Evolutionary conservation across 2,113 vertebrate genomes (phyloP), one percentile per base, ranked within the genome.

Genomic region (Varanus komodoensis): DNA sequence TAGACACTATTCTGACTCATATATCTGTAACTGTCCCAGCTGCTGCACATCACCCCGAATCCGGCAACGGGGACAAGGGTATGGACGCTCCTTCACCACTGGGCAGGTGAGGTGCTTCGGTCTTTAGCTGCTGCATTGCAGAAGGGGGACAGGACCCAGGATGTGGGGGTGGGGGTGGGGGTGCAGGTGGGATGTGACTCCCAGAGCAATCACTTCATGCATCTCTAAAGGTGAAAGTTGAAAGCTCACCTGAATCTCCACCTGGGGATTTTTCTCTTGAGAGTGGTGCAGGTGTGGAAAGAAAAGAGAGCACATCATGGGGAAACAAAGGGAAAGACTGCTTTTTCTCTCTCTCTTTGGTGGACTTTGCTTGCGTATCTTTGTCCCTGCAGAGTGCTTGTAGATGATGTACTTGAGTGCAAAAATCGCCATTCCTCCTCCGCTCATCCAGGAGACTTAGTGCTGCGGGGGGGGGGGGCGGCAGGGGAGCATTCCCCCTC

Each of bases 51-150:
- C 98, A 88, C 98, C 98, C 29, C 98, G 99, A 97, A 97, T 98
- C 95, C 98, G 98, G 84, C 95, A 98, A 69, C 98, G 98, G 95
- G 98, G 98, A 92, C 97, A 97, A 96, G 98, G 98, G 96, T 99
- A 99, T 87, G 98, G 98, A 86, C 98, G 98, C 19, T 99, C 99
- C 94, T 98, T 99, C 96, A 99, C 98, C 97, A 99, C 98, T 2
- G 97, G 99, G 91, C 99, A 99, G 99, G 99, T 99, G 97, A 88
- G 89, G 83, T 27, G 52, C 67, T 85, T 82, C 57, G 54, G 67
- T 68, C 1, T 84, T 0, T 0, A 0, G 3, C 61, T 80, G 0
- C 0, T 0, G 85, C 73, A 38, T 61, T 44, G 52, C n/a, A 19
- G 27, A 50, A 68, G 23, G 71, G 38, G 6, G 23, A 15, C 14